Evolutionary conservation across 2,113 vertebrate species (phyloP).

Genomic region (Barbus barbus): DNA sequence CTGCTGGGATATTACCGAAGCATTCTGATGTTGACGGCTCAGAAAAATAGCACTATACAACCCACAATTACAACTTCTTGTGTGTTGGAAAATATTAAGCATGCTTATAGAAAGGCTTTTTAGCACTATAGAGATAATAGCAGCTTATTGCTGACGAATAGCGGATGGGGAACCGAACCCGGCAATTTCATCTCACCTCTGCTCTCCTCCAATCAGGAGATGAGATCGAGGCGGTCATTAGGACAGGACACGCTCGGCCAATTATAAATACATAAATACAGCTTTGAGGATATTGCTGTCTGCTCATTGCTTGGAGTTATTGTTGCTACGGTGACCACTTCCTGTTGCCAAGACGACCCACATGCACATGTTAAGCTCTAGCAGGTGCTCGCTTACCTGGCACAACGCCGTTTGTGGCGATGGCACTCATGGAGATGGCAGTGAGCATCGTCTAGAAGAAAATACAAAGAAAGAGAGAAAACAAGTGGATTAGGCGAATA

Average conservation of each 20-base stretch:
- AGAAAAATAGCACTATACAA: neutral
- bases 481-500: conserved; percentile 15
- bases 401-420: conserved; percentile 97
- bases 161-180: conserved; percentile 40
- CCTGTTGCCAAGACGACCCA: conserved; percentile 58
- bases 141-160: conserved; percentile 22
- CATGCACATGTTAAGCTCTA: conserved; percentile 59
- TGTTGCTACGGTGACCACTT: conserved; percentile 60
- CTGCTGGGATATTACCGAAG: neutral
- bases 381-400: conserved; percentile 81
- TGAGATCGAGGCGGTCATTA: conserved; percentile 63
- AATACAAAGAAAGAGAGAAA: conserved; percentile 3
- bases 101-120: conserved; percentile 31
- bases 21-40: neutral
- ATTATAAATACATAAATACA: conserved; percentile 51
- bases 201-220: conserved; percentile 54
- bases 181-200: conserved; percentile 65
- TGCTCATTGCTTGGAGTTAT: conserved; percentile 44
- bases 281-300: conserved; percentile 40
- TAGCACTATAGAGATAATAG: conserved; percentile 35
- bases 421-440: conserved; percentile 98
- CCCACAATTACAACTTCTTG: conserved; percentile 41
- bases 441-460: conserved; percentile 92
- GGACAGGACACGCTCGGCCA: conserved; percentile 39
- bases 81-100: conserved; percentile 18